phyloP scores from a whole-genome alignment of 92 coral and sea anemone species.

The Porites cylindrica region DNA sequence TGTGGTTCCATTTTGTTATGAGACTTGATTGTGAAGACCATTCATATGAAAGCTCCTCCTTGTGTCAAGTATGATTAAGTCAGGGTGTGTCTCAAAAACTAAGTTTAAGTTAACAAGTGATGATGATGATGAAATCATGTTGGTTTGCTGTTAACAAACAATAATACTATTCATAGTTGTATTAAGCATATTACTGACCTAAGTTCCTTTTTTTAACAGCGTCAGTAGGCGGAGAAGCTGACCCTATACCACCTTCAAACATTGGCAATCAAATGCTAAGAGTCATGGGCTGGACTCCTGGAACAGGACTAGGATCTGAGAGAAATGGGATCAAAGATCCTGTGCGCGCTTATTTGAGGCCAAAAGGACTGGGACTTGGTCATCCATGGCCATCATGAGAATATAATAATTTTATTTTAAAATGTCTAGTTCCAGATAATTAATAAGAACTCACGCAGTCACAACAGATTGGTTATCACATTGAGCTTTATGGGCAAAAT shows the following conservation, averaged over 20 bases:
- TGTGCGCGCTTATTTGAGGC: constrained; percentile 84
- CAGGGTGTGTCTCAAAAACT: no score
- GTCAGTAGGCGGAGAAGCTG: constrained; percentile 39
- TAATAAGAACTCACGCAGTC: no score
- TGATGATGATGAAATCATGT: no score
- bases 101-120: no score
- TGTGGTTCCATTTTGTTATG: no score
- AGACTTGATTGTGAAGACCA: no score
- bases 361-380: constrained; percentile 93
- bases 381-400: constrained; percentile 77
- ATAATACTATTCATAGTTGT: neutral
- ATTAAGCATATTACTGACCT: neutral
- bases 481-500: no score
- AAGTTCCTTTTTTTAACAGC: neutral
- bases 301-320: constrained; percentile 93
- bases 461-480: no score
- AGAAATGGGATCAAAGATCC: constrained; percentile 91
- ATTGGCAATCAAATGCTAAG: constrained; percentile 97
- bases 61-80: no score
- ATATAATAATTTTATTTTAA: neutral
- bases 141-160: no score
- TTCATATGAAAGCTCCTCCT: no score
- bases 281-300: constrained; percentile 98
- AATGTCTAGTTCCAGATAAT: no score
- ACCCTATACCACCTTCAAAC: constrained; percentile 86